These are phyloP conservation scores for Melipona beecheii DNA, from an alignment of 2,888 invertebrate species.

Conservation along the genomic window DNA sequence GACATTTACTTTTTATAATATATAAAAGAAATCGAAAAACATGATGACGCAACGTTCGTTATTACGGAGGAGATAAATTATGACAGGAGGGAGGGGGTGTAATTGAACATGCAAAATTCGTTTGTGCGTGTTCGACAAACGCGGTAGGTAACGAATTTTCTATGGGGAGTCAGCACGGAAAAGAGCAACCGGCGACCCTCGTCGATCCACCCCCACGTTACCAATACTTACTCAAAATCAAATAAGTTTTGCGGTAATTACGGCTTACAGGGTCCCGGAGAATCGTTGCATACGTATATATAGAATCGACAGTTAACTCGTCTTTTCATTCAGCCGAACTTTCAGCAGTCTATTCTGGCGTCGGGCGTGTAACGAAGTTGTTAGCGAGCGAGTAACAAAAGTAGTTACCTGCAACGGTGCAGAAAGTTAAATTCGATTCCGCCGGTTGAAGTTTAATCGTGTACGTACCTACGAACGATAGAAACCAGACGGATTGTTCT, in stretches of 20 bases:
- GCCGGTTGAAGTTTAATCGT: slow-evolving; percentile 80
- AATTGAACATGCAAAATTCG: not conserved
- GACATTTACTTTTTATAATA: no score
- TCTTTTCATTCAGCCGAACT: slow-evolving; percentile 60
- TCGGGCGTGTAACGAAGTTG: slow-evolving; percentile 74
- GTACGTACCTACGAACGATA: slow-evolving; percentile 69
- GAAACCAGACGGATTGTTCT: slow-evolving; percentile 69
- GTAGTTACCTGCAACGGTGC: slow-evolving; percentile 75
- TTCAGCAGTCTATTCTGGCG: slow-evolving; percentile 61
- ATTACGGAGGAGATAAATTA: not conserved
- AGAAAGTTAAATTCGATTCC: slow-evolving; percentile 82
- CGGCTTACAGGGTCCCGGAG: slow-evolving; percentile 31
- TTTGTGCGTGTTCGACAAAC: not conserved
- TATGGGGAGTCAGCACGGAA: not conserved
- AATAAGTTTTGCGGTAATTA: slow-evolving; percentile 48
- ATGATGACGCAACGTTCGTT: no score
- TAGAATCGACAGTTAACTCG: slow-evolving; percentile 68
- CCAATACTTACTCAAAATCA: not conserved
- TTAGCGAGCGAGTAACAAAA: slow-evolving; percentile 76
- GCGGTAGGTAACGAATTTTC: not conserved
- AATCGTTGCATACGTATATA: slow-evolving; percentile 7
- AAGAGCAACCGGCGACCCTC: not conserved
- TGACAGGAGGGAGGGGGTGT: not conserved
- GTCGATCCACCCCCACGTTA: not conserved
- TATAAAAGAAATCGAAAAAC: no score